These are phyloP conservation scores for Gastracanthus pulcherrimus DNA, from an alignment of 2,888 invertebrate genomes.

Conservation along the genomic window DNA sequence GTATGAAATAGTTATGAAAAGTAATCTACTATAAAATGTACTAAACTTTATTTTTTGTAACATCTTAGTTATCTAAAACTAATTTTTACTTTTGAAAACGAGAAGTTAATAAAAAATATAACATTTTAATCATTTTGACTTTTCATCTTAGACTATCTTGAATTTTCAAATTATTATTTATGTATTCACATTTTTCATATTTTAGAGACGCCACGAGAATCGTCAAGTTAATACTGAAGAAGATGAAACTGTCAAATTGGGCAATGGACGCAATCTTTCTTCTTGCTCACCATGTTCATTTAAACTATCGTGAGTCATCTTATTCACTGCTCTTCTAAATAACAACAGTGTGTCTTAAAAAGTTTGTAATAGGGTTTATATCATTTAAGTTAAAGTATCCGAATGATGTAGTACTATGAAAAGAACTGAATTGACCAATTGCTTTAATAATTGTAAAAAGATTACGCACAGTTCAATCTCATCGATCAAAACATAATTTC, in stretches of 20 bases:
- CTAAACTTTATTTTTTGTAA: too few relatives aligned
- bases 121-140: too few relatives aligned
- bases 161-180: neutral
- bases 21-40: too few relatives aligned
- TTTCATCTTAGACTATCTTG: neutral
- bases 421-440: constrained; percentile 31
- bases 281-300: constrained; percentile 70
- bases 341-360: constrained; percentile 19
- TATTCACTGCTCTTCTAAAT: constrained; percentile 43
- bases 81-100: neutral
- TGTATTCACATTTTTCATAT: constrained; percentile 62
- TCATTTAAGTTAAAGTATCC: constrained; percentile 10
- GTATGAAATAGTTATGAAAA: constrained; percentile 78
- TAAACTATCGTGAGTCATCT: constrained; percentile 62
- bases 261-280: constrained; percentile 69
- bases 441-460: neutral
- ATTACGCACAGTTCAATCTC: constrained; percentile 5
- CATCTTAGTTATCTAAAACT: neutral
- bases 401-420: neutral
- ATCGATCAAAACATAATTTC: neutral
- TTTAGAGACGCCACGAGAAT: constrained; percentile 86
- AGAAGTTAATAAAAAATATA: too few relatives aligned
- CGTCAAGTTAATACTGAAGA: constrained; percentile 68
- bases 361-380: constrained; percentile 1
- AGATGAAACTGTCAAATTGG: constrained; percentile 68